A percentile compares a stretch with the other conserved stretches of the same genome.
Evolutionary conservation across 2,113 vertebrate species (phyloP).

Genomic region (Galeopterus variegatus): DNA sequence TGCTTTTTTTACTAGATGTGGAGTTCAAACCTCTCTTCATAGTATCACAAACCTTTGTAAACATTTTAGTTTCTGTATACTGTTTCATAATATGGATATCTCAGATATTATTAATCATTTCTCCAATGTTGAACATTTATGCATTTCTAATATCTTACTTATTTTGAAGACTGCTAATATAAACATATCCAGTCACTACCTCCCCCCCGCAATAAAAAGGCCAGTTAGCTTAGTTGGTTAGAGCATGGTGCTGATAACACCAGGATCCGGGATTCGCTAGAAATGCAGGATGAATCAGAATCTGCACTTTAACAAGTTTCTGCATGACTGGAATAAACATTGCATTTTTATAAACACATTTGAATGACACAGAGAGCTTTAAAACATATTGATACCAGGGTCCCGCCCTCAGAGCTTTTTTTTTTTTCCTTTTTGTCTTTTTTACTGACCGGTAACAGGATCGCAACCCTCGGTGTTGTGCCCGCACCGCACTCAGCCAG

Average conservation of each 20-base stretch:
- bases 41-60: background rate
- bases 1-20: background rate
- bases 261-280: background rate
- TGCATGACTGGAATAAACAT: background rate
- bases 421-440: too few species aligned
- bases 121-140: background rate
- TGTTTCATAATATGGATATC: background rate
- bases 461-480: too few species aligned
- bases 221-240: too few species aligned
- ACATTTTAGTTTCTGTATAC: background rate
- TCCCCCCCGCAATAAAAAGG: background rate
- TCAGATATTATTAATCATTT: background rate
- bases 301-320: background rate
- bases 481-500: too few species aligned
- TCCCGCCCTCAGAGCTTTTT: background rate
- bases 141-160: slow-evolving; percentile 2
- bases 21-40: background rate
- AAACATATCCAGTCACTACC: background rate
- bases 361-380: background rate
- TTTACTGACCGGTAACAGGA: too few species aligned
- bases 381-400: background rate
- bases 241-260: too few species aligned
- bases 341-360: background rate
- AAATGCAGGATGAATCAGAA: background rate
- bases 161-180: slow-evolving; percentile 12